Base-by-base conservation (phyloP, 2,113 vertebrate genomes). In the Polypterus senegalus region DNA sequence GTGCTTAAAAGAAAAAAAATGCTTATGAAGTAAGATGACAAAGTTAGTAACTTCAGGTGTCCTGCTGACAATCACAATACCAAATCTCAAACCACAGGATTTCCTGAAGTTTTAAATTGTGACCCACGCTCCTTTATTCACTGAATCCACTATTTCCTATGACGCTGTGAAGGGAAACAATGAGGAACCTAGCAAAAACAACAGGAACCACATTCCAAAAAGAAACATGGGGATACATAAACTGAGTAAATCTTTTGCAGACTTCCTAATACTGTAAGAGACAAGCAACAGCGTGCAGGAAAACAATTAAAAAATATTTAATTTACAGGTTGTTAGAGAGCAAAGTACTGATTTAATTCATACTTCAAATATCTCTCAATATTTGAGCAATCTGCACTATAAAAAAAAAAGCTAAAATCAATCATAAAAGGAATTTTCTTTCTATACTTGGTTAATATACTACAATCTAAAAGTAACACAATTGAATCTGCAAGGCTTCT, bases 1-100 rank as follows among this genome's bases (percentile, higher is more conserved):
- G 27, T 27, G 27, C 27, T 27, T 27, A 27, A 27, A 27, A 27
- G 27, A 27, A 27, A 27, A n/a, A 27, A 67, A 64, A 67, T 68
- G 71, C 58, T 60, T 43, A 3, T 58, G 62, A 70, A 61, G 58
- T 58, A 63, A 60, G 5, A 51, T 48, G 65, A 57, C 73, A 67
- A 73, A 71, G 65, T 74, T 72, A 79, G 71, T 66, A 57, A 51
- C 61, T 68, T 63, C 62, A 73, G 70, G 60, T 64, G 58, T 45
- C 72, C 61, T 66, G 44, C 63, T 69, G 74, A 79, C 75, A 75
- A 77, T 63, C 49, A 57, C 70, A 74, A 76, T 70, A 67, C 66
- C 67, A 73, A 70, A 74, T 48, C 5, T 48, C 61, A 54, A 62
- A 67, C 72, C 79, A 75, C 78, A 86, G 81, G 81, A 86, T 83